Base-by-base conservation (phyloP, 2,888 invertebrate species). In the Hedychridium roseum region DNA sequence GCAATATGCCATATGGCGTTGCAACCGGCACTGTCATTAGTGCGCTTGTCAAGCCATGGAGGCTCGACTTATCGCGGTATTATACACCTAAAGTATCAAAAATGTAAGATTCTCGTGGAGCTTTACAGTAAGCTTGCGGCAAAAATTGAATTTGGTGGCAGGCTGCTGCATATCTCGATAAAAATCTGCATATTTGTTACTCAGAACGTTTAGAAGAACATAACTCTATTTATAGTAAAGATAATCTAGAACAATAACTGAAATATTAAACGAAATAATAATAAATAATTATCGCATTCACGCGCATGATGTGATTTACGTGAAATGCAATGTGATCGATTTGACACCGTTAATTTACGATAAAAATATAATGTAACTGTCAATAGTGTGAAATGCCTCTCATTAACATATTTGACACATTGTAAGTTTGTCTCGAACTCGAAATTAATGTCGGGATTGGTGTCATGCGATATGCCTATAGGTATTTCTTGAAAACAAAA, bases 181-280 rank as follows among this genome's bases (percentile, higher is more conserved):
- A n/a, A n/a, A n/a, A n/a, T n/a, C n/a, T n/a, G n/a, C n/a, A n/a
- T n/a, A n/a, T n/a, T n/a, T n/a, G n/a, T n/a, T n/a, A n/a, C n/a
- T n/a, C n/a, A n/a, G n/a, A n/a, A n/a, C n/a, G n/a, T 57, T 49
- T 54, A 57, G 50, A 48, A 32, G 47, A 48, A 47, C 50, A 52
- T 48, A 45, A 60, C 43, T 54, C 50, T 56, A 49, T 57, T 43
- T 42, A 40, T 46, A 50, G 43, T 45, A 30, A 48, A 39, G 43
- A 39, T 48, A 15, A 51, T 30, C 39, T 49, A 51, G 43, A 48
- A 38, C 32, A 44, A 17, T 46, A 44, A 46, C 27, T 44, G 21
- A 40, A 40, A 20, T 40, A 27, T 28, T 38, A 38, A 38, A 16
- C 32, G 43, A 23, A 21, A 15, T 21, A 30, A 46, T 43, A 57